phyloP scores from a whole-genome alignment of 2,797 vertebrate genomes.

The Rhincodon typus region DNA sequence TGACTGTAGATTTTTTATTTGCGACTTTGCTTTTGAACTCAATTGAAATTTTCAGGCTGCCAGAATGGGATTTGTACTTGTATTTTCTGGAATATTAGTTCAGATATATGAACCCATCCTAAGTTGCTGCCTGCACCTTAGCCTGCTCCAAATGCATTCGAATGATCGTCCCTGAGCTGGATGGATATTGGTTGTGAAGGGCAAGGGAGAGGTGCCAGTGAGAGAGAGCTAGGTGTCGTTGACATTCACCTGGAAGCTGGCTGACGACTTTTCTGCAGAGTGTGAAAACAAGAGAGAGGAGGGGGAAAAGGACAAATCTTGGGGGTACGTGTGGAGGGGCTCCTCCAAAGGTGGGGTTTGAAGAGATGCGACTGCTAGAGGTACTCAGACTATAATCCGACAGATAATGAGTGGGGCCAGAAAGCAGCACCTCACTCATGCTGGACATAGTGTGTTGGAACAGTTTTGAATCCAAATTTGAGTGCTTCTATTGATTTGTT shows the following conservation, averaged over 20 bases:
- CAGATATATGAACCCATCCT: neutral
- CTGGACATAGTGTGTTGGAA: neutral
- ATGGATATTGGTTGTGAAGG: neutral
- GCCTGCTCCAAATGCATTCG: neutral
- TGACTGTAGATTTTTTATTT: neutral
- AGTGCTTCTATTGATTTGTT: neutral
- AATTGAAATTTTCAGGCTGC: neutral
- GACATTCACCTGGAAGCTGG: neutral
- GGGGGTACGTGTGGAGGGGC: neutral
- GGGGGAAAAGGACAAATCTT: neutral
- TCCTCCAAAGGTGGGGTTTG: neutral
- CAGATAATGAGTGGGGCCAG: neutral
- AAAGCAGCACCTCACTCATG: neutral
- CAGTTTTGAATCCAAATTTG: neutral
- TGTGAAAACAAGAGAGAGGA: neutral
- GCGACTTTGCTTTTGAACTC: neutral
- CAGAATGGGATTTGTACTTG: neutral
- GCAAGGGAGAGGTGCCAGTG: neutral
- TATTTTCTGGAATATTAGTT: neutral
- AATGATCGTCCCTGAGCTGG: neutral
- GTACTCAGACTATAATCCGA: neutral
- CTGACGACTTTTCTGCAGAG: neutral
- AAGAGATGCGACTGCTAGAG: neutral
- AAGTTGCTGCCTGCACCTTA: neutral
- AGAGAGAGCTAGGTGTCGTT: neutral